A percentile compares a stretch with the other conserved stretches of the same genome.
Evolutionary conservation across 2,113 vertebrate genomes (phyloP).

Genomic region (Coregonus clupeaformis): DNA sequence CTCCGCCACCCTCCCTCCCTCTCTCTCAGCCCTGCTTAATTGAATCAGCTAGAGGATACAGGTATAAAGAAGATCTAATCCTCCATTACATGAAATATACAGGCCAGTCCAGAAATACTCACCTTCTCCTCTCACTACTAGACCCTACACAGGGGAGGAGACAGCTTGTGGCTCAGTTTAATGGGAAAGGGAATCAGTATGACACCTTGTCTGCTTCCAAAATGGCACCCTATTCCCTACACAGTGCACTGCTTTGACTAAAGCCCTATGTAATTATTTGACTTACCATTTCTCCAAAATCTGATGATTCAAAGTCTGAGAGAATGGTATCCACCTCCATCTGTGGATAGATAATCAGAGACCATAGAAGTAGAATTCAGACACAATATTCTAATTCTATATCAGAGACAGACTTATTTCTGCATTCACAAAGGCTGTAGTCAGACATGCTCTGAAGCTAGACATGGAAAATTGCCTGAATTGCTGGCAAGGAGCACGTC

Average conservation of each 20-base stretch:
- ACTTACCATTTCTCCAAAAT: conserved; percentile 95
- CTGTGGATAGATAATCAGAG: conserved; percentile 66
- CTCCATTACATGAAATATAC: too few species aligned
- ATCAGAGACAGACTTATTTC: neutral
- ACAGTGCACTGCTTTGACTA: too few species aligned
- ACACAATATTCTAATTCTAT: neutral
- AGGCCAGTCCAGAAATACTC: too few species aligned
- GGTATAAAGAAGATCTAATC: neutral
- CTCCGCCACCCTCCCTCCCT: neutral
- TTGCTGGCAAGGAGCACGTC: neutral
- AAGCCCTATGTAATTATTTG: neutral
- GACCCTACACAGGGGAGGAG: too few species aligned
- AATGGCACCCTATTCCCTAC: too few species aligned
- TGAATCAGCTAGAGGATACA: neutral
- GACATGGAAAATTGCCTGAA: too few species aligned
- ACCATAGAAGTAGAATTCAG: neutral
- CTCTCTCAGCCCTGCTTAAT: neutral
- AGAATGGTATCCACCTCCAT: conserved; percentile 87
- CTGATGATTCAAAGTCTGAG: conserved; percentile 92
- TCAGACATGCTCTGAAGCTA: neutral
- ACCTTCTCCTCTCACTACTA: too few species aligned
- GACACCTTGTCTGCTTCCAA: too few species aligned
- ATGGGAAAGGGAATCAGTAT: too few species aligned
- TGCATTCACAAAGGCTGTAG: neutral
- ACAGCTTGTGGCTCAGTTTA: too few species aligned